These are phyloP conservation scores for Hyla sarda DNA, from an alignment of 2,113 vertebrate genomes.

Conservation along the genomic window DNA sequence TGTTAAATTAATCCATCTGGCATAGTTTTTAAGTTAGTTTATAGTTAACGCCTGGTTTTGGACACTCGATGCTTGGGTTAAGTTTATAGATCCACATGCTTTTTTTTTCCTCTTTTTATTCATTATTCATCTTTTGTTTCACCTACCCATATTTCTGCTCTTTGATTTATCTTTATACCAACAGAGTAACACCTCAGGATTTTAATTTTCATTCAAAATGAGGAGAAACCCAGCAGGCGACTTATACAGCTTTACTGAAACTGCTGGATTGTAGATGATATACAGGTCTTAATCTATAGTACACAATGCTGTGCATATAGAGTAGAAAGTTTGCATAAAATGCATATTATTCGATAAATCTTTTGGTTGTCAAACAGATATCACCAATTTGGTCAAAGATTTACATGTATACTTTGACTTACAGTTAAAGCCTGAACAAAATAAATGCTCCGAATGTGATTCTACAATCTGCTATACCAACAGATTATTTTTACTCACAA, in stretches of 20 bases:
- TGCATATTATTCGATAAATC: neutral
- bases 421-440: neutral
- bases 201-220: neutral
- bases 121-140: conserved; percentile 12
- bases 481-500: neutral
- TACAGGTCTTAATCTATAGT: neutral
- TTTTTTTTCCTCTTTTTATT: conserved; percentile 37
- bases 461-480: neutral
- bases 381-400: neutral
- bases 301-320: neutral
- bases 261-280: neutral
- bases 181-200: neutral
- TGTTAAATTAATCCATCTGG: conserved; percentile 60
- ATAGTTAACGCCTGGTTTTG: conserved; percentile 60
- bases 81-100: conserved; percentile 48
- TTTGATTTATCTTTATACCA: conserved; percentile 25
- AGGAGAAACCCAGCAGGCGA: neutral
- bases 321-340: neutral
- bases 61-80: conserved; percentile 52
- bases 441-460: neutral
- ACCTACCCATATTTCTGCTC: neutral
- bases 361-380: neutral
- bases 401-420: too few relatives aligned
- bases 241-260: neutral
- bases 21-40: conserved; percentile 57